Base-by-base conservation (phyloP, 2,113 vertebrate genomes). In the Pituophis catenifer region DNA sequence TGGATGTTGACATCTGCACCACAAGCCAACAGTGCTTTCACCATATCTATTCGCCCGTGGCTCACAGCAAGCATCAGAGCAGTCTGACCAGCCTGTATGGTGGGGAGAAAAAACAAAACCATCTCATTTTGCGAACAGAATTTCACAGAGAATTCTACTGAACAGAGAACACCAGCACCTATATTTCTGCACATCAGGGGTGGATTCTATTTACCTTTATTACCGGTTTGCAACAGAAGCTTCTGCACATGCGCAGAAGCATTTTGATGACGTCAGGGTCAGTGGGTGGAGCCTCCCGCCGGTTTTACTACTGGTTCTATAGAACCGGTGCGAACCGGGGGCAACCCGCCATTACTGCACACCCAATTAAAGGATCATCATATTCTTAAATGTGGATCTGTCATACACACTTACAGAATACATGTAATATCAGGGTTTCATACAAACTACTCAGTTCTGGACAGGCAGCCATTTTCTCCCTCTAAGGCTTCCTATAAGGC, bases 51-150 rank as follows among this genome's bases (percentile, higher is more conserved):
- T 92, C 99, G 96, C 7, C 99, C 99, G 0, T 99, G 99, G 91
- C 99, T 99, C 97, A 99, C 99, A 0, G 99, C 99, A 91, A 99
- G 98, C 99, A 99, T 99, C 97, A 99, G 97, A 10, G 99, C 99
- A 0, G 99, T 99, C 98, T 99, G 99, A 86, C 99, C 99, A 19
- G 99, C 99, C 99, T 99, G 96, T 0, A n/a, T 13, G 13, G 19
- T 5, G 65, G 11, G 53, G 8, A 29, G 3, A 0, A 29, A 29
- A 62, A 87, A 38, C 24, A 15, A 70, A 33, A 70, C 1, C n/a
- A 3, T 1, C 5, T 58, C 23, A 89, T 92, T 57, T 38, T 24
- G 88, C 23, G 48, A 65, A 50, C n/a, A 92, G 38, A 89, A 13
- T 55, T 29, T 38, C 44, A 10, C 6, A 57, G 38, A 26, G 24